Percentiles rank a stretch among this genome's conserved stretches.
Evolutionary conservation across 2,888 invertebrate genomes (phyloP).

Genomic region (Scotopteryx bipunctaria): DNA sequence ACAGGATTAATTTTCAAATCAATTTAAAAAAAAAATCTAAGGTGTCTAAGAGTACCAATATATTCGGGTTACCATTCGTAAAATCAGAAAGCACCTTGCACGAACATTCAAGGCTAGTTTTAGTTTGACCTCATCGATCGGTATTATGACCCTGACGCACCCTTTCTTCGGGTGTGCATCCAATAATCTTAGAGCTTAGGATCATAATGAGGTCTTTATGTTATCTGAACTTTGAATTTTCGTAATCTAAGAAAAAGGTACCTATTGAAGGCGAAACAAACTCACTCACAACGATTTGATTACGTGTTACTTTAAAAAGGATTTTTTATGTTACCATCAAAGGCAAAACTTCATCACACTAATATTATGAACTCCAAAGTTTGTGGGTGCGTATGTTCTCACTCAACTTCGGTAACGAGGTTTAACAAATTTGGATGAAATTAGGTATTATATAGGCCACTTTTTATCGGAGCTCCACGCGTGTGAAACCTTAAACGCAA

Average conservation of each 20-base stretch:
- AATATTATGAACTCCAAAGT: too few species aligned
- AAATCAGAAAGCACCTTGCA: constrained; percentile 19
- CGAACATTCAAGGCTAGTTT: constrained; percentile 52
- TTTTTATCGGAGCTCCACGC: too few species aligned
- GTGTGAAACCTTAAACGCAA: too few species aligned
- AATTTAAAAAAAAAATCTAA: too few species aligned
- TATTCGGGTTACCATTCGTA: constrained; percentile 4
- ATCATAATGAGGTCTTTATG: constrained; percentile 4
- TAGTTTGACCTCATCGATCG: constrained; percentile 67
- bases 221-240: neutral
- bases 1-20: too few species aligned
- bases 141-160: constrained; percentile 45
- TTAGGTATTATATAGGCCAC: too few species aligned
- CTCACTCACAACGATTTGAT: constrained; percentile 1
- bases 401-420: too few species aligned
- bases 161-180: constrained; percentile 35
- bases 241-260: neutral
- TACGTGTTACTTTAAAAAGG: neutral
- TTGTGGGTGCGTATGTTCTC: too few species aligned
- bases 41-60: neutral
- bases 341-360: neutral
- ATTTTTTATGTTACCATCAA: too few species aligned
- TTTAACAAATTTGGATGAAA: too few species aligned
- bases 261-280: neutral
- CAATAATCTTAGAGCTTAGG: constrained; percentile 14